A percentile compares a stretch with the other conserved stretches of the same genome.
phyloP scores from a whole-genome alignment of 2,888 invertebrate species.

The Drosophila kuntzei region DNA sequence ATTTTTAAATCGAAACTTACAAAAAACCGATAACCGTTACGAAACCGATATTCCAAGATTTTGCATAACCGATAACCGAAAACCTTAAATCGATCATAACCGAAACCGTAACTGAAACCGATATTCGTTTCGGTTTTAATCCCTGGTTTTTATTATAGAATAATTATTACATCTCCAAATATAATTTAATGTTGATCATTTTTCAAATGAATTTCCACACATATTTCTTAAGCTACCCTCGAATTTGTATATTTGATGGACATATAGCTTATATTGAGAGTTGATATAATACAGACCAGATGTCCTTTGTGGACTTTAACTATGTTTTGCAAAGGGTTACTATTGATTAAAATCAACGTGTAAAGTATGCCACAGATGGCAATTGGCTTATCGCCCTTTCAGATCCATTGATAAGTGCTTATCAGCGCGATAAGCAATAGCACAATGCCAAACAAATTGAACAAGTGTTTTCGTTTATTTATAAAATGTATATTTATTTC shows the following conservation, averaged over 20 bases:
- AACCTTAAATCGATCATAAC: too few species aligned
- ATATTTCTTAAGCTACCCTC: slow-evolving; percentile 9
- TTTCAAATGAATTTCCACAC: not conserved
- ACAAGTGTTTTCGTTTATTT: slow-evolving; percentile 6
- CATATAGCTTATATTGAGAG: not conserved
- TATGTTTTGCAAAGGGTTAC: not conserved
- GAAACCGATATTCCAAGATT: too few species aligned
- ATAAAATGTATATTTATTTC: slow-evolving; percentile 12
- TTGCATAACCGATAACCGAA: too few species aligned
- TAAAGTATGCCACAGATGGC: slow-evolving; percentile 22
- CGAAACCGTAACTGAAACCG: too few species aligned
- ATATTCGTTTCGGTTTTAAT: too few species aligned
- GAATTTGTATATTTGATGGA: not conserved
- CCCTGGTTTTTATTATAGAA: too few species aligned
- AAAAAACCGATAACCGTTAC: too few species aligned
- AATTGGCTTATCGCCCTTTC: slow-evolving; percentile 12
- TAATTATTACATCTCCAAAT: too few species aligned
- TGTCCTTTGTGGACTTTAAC: not conserved
- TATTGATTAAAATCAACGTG: slow-evolving; percentile 1
- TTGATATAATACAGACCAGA: not conserved
- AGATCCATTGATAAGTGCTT: not conserved
- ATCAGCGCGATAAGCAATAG: slow-evolving; percentile 22
- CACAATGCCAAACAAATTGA: slow-evolving; percentile 19
- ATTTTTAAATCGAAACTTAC: too few species aligned
- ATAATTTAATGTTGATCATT: not conserved